Base-by-base conservation (phyloP, 2,113 vertebrate genomes). In the Lasiurus cinereus region DNA sequence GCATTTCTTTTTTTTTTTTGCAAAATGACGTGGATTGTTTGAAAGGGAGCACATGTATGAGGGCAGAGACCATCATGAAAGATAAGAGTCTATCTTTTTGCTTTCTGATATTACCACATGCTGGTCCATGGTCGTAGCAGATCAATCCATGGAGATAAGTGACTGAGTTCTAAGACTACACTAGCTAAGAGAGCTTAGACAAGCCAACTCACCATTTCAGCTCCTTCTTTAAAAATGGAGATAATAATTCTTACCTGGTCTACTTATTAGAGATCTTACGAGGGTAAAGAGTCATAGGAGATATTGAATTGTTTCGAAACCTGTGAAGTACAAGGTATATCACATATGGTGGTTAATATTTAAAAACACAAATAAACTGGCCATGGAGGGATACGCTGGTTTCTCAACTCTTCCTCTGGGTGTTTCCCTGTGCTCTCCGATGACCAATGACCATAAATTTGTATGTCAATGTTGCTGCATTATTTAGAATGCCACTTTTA, bases 401-500 rank as follows among this genome's bases (percentile, higher is more conserved):
- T 89, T 93, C 43, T 39, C 77, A 62, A 86, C n/a, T 70, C 21
- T 95, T 67, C 22, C 14, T 90, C 46, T 18, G 10, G 73, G 33
- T 59, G 43, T 50, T 77, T 88, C 66, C 18, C 8, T 29, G 29
- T 43, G 21, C 0, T 86, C 50, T 86, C 93, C 73, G 64, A 14
- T 92, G n/a, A 84, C 31, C 3, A 43, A 31, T 79, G 64, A 69
- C 62, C 69, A 86, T 69, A n/a, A 36, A 62, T 87, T 84, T 88
- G 82, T 19, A 69, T 29, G 7, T 94, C 50, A 22, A 0, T 67
- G 15, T 90, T 74, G 87, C 15, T 27, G 50, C 15, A 46, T 50
- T 77, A 72, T 85, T 76, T 88, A 88, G 46, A 64, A 66, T 29
- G 82, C 15, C 13, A 70, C 15, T 88, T 48, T 93, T 88, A 88